Evolutionary conservation across 2,113 vertebrate species (phyloP).

Genomic region (Lanius collurio): DNA sequence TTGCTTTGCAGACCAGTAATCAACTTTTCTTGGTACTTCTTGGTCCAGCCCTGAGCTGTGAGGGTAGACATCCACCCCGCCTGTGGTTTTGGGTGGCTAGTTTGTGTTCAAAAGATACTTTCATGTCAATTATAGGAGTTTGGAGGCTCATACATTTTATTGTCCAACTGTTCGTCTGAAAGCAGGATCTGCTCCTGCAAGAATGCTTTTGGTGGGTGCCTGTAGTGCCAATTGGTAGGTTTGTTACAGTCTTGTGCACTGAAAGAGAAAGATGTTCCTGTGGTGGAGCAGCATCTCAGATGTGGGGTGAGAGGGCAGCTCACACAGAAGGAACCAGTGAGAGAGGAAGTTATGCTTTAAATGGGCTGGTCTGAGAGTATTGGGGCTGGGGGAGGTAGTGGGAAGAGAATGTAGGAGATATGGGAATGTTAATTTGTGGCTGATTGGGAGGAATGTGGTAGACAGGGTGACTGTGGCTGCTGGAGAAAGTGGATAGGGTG

Average conservation of each 20-base stretch:
- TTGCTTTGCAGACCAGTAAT: not conserved
- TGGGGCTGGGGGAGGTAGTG: too few relatives aligned
- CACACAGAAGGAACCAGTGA: not conserved
- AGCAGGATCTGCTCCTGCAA: not conserved
- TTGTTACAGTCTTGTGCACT: not conserved
- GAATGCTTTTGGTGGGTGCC: not conserved
- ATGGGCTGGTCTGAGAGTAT: not conserved
- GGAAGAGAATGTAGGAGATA: not conserved
- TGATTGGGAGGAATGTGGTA: not conserved
- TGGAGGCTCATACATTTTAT: not conserved
- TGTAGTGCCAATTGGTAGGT: not conserved
- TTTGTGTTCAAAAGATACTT: not conserved
- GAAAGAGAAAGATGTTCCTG: not conserved
- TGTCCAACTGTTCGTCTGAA: not conserved
- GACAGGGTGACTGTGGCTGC: not conserved
- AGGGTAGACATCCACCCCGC: not conserved
- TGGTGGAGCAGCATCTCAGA: not conserved
- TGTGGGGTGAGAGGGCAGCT: not conserved
- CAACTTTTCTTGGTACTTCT: not conserved
- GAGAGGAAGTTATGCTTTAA: not conserved
- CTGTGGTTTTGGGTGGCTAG: not conserved
- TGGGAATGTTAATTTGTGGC: not conserved
- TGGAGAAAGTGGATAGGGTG: not conserved
- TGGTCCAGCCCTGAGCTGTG: not conserved
- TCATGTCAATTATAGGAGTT: not conserved